Base-by-base conservation (phyloP, 1,140 invertebrate species). In the Druon quercuslanigerum region DNA sequence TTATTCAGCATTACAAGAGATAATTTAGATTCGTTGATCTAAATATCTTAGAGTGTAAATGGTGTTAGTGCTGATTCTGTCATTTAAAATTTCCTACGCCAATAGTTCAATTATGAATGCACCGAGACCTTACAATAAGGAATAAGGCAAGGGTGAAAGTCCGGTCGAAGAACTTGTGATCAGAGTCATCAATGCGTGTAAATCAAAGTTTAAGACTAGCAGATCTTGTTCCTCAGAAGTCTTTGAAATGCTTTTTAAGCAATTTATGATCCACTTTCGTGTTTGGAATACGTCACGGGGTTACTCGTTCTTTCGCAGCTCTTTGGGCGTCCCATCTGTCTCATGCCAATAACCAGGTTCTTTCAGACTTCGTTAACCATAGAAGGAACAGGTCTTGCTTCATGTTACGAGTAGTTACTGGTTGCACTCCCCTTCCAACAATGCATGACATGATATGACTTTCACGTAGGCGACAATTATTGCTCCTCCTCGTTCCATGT, bases 171-270 rank as follows among this genome's bases (percentile, higher is more conserved):
- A 66, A 66, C 60, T 66, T 66, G 46, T 66, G 60, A 66, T 66
- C 60, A n/a, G 60, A 66, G 20, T 66, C 33, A 40, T 40, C 25
- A 66, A 40, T 66, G 60, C 16, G 60, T 66, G 16, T 40, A 66
- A 66, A 66, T 66, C 60, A 66, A 66, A 66, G 60, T 66, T 66
- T 46, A 25, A 66, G 46, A 66, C 60, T 66, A 40, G 25, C 60
- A 40, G 33, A 66, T 66, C 60, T n/a, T 66, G 33, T 66, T 66
- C 60, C n/a, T 66, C 12, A 40, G 40, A 66, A 40, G 25, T n/a
- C 33, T 66, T 66, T 66, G 33, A 66, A 66, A 66, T 66, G 60
- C 60, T 66, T 66, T 66, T 66, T n/a, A 66, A 66, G 60, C 60
- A 40, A 66, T 66, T 66, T 66, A 66, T 25, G 33, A 66, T 66